phyloP scores from a whole-genome alignment of 2,113 vertebrate genomes.

The Archilochus colubris region DNA sequence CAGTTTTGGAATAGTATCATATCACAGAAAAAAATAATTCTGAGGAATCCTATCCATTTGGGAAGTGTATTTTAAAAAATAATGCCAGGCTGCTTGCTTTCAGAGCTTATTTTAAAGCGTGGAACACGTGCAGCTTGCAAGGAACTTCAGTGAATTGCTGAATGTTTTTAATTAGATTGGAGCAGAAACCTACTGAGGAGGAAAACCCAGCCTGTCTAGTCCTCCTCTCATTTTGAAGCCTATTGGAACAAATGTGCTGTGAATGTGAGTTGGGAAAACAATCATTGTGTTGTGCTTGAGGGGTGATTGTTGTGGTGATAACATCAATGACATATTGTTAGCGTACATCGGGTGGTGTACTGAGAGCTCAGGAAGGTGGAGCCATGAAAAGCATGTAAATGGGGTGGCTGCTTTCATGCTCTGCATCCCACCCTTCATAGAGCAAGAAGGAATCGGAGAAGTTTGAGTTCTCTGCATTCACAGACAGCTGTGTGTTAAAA shows the following conservation, averaged over 20 bases:
- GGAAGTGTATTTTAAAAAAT: neutral
- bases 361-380: neutral
- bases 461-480: neutral
- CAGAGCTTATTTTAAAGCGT: neutral
- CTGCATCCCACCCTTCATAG: neutral
- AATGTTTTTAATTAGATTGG: slow-evolving; percentile 26
- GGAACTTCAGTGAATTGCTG: neutral
- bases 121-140: neutral
- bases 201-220: neutral
- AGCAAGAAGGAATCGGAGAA: neutral
- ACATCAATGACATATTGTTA: neutral
- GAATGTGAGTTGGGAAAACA: neutral
- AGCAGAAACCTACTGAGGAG: neutral
- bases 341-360: neutral
- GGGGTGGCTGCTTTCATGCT: neutral
- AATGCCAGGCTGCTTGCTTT: neutral
- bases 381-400: accelerated
- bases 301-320: neutral
- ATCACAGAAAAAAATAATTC: neutral
- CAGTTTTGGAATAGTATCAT: neutral
- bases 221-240: slow-evolving; percentile 12
- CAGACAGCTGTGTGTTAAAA: neutral
- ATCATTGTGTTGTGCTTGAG: neutral
- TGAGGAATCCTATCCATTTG: neutral
- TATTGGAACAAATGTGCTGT: neutral